Percentiles rank a stretch among this genome's conserved stretches.
Conservation (phyloP, 2,797 vertebrate species). For the Micropoecilia bifurca region DNA sequence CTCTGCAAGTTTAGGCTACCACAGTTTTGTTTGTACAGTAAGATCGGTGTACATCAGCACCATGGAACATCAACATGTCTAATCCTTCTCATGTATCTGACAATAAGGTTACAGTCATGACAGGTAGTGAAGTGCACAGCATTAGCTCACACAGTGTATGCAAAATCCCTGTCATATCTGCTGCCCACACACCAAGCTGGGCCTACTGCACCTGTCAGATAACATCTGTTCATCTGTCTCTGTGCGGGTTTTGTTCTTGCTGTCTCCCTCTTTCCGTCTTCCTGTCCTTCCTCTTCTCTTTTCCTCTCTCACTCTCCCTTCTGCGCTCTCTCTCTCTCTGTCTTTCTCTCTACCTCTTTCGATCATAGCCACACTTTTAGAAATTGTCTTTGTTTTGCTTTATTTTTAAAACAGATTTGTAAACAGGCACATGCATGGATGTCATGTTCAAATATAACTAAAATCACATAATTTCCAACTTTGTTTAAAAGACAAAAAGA, state of each 20-base stretch:
- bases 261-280: slow-evolving; percentile 14
- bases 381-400: no score
- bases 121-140: slow-evolving; percentile 58
- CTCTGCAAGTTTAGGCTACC: background rate
- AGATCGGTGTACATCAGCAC: slow-evolving; percentile 37
- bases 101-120: slow-evolving; percentile 69
- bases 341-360: background rate
- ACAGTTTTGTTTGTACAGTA: slow-evolving; percentile 9
- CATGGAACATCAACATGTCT: slow-evolving; percentile 51
- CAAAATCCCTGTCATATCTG: slow-evolving; percentile 70
- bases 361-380: no score
- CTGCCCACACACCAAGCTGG: slow-evolving; percentile 68
- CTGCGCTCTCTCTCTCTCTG: background rate
- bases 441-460: no score
- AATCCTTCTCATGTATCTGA: slow-evolving; percentile 59
- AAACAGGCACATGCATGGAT: no score
- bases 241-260: slow-evolving; percentile 1
- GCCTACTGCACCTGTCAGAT: slow-evolving; percentile 72
- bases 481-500: background rate
- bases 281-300: slow-evolving; percentile 11
- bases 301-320: background rate
- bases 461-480: background rate
- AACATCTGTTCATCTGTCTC: slow-evolving; percentile 73
- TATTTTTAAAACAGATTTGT: no score
- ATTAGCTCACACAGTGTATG: slow-evolving; percentile 59